Percentiles rank a stretch among this genome's conserved stretches.
phyloP scores from a whole-genome alignment of 1,140 invertebrate genomes.

The Drosophila obscura region DNA sequence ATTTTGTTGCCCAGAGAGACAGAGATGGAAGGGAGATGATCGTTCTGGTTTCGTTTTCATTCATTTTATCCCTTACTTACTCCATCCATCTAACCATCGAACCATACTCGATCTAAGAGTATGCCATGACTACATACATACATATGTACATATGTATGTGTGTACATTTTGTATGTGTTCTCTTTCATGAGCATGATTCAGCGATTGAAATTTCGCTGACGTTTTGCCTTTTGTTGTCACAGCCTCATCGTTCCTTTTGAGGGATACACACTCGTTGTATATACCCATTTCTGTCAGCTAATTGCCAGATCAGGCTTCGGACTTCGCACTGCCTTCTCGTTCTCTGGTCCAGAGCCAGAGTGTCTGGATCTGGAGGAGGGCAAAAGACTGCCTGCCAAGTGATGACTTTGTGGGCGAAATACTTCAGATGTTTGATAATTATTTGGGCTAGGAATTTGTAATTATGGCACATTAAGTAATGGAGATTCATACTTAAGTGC shows the following conservation, averaged over 20 bases:
- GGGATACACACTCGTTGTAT: constrained; percentile 12
- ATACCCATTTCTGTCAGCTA: constrained; percentile 44
- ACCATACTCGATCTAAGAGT: background rate
- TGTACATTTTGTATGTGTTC: too few species aligned
- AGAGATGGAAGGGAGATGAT: constrained; percentile 17
- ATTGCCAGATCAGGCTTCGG: constrained; percentile 34
- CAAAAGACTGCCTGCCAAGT: constrained; percentile 23
- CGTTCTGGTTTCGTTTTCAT: constrained; percentile 42
- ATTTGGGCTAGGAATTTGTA: constrained; percentile 8
- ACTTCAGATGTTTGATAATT: constrained; percentile 31
- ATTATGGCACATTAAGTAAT: constrained; percentile 3
- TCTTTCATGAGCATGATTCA: constrained; percentile 17
- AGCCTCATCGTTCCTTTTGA: constrained; percentile 13
- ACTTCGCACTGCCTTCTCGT: too few species aligned
- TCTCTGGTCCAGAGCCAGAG: constrained; percentile 28
- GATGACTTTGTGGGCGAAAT: constrained; percentile 51
- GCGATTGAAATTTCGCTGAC: constrained; percentile 49
- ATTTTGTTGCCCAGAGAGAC: constrained; percentile 30
- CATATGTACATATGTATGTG: too few species aligned
- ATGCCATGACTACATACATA: too few species aligned
- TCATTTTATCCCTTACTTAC: constrained; percentile 29
- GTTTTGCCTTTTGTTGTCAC: constrained; percentile 43
- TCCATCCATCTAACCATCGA: constrained; percentile 1
- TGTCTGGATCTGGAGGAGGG: too few species aligned
- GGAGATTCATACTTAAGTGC: too few species aligned